phyloP scores from a whole-genome alignment of 2,797 vertebrate species.

The Micromesistius poutassou region DNA sequence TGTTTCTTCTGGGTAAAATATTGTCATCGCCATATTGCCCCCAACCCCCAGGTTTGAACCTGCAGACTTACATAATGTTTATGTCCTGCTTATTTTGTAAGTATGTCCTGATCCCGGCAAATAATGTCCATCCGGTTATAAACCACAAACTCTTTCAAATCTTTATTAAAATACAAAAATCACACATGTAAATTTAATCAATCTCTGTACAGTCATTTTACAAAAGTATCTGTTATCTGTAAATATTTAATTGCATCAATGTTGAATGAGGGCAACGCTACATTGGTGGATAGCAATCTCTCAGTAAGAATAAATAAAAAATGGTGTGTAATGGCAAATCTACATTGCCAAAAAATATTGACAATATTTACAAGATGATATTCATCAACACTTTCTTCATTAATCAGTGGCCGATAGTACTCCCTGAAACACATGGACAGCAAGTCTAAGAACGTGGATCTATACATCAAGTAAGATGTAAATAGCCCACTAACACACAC shows the following conservation, averaged over 20 bases:
- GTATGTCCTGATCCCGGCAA: background rate
- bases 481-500: background rate
- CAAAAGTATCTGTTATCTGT: conserved; percentile 23
- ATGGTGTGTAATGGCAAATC: conserved; percentile 26
- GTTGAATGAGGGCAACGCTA: conserved; percentile 47
- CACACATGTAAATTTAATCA: conserved; percentile 47
- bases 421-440: conserved; percentile 38
- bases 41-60: no score
- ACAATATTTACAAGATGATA: conserved; percentile 62
- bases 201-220: conserved; percentile 52
- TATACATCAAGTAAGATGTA: background rate
- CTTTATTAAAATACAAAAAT: conserved; percentile 74
- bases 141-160: conserved; percentile 47
- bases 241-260: conserved; percentile 33
- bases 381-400: conserved; percentile 18
- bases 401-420: conserved; percentile 32
- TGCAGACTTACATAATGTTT: no score
- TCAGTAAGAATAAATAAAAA: conserved; percentile 46
- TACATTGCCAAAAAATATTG: conserved; percentile 50
- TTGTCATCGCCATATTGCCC: background rate
- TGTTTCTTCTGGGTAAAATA: background rate
- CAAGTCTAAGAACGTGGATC: background rate
- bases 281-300: conserved; percentile 41
- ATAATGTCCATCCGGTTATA: background rate
- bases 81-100: no score